These are phyloP conservation scores for Diplodus sargus DNA, from an alignment of 2,797 vertebrate species.

Conservation along the genomic window DNA sequence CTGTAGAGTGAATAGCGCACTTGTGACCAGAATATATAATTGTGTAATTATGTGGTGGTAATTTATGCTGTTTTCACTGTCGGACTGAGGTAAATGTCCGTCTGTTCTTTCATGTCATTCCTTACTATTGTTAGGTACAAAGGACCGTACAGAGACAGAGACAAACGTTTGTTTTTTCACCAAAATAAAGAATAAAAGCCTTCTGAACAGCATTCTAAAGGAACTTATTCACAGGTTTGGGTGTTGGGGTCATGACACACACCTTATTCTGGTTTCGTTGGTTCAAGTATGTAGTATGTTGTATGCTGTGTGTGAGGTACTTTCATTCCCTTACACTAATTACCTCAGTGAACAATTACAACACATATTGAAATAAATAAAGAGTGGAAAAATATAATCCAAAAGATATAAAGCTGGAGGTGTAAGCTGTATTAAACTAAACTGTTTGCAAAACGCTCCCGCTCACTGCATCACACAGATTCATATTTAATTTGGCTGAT, in stretches of 20 bases:
- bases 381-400: not conserved
- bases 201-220: not conserved
- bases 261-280: not conserved
- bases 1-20: constrained; percentile 38
- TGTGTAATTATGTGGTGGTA: constrained; percentile 38
- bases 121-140: constrained; percentile 22
- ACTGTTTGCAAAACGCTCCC: not conserved
- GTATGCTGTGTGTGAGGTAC: not conserved
- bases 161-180: constrained; percentile 20
- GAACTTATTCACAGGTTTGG: not conserved
- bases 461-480: not conserved
- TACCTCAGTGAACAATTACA: not conserved
- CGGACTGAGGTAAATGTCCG: constrained; percentile 14
- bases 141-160: constrained; percentile 25
- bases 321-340: constrained; percentile 7
- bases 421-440: not conserved
- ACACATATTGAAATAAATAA: not conserved
- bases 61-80: constrained; percentile 22
- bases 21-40: constrained; percentile 42
- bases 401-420: not conserved
- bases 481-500: not conserved
- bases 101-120: constrained; percentile 30
- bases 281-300: not conserved
- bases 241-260: not conserved
- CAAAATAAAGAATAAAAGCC: constrained; percentile 42